Conservation (phyloP, 2,888 invertebrate genomes). For the Lasiommata megera region DNA sequence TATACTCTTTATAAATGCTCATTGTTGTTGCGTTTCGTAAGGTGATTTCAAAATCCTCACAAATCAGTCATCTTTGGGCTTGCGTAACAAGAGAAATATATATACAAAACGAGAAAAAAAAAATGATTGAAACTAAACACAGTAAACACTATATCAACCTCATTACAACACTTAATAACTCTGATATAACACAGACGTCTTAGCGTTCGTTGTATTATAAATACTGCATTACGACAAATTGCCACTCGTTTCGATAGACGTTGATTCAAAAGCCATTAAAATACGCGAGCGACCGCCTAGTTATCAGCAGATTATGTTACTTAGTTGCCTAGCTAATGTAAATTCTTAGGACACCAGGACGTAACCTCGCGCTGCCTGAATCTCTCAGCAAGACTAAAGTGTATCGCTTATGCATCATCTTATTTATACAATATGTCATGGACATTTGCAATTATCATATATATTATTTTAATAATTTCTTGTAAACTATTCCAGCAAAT, state of each 20-base stretch:
- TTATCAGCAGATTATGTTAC: neutral
- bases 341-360: too few species aligned
- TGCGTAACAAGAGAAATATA: neutral
- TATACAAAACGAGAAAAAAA: neutral
- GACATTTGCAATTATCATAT: too few species aligned
- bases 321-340: neutral
- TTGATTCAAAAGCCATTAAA: conserved; percentile 35
- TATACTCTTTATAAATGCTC: conserved; percentile 43
- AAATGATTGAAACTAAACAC: neutral
- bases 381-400: too few species aligned
- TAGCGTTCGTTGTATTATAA: conserved; percentile 8
- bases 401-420: too few species aligned
- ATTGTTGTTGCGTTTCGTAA: conserved; percentile 54
- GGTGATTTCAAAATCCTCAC: conserved; percentile 13
- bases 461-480: too few species aligned
- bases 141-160: neutral
- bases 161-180: conserved; percentile 8
- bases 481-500: too few species aligned
- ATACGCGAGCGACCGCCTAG: conserved; percentile 32
- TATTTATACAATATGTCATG: too few species aligned
- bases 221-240: conserved; percentile 20
- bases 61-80: neutral
- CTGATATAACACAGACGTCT: conserved; percentile 20
- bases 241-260: conserved; percentile 15
- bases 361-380: too few species aligned